phyloP scores from a whole-genome alignment of 2,888 invertebrate species.

The Maniola hyperantus region DNA sequence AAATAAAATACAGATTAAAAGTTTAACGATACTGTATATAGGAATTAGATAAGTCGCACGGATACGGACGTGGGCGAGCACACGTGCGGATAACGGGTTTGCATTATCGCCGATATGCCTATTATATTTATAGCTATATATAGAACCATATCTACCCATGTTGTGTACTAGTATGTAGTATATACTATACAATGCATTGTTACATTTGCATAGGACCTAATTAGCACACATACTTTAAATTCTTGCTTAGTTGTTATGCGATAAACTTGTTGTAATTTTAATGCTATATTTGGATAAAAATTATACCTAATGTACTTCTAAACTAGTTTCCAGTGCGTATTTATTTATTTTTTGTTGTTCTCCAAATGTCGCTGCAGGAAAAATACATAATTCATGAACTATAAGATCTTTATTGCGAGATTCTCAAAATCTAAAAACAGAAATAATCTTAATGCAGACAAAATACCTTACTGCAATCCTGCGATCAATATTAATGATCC shows the following conservation, averaged over 20 bases:
- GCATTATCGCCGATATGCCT: constrained; percentile 59
- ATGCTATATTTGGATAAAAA: neutral
- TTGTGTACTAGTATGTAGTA: neutral
- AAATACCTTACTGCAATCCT: too few species aligned
- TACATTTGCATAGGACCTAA: constrained; percentile 16
- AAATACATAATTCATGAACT: neutral
- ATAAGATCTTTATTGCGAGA: too few species aligned
- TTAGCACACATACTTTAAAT: constrained; percentile 19
- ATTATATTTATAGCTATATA: constrained; percentile 26
- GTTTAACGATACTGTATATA: neutral
- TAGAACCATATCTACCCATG: constrained; percentile 3
- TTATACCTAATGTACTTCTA: neutral
- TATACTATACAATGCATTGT: neutral
- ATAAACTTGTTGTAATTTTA: constrained; percentile 1
- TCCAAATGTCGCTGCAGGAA: neutral
- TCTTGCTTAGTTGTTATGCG: neutral
- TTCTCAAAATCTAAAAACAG: too few species aligned
- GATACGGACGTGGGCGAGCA: constrained; percentile 55
- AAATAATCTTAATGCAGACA: neutral
- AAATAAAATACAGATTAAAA: too few species aligned
- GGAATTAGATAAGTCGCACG: constrained; percentile 33
- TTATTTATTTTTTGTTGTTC: neutral
- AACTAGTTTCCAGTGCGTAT: neutral
- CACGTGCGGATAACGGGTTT: constrained; percentile 68
- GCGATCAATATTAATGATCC: too few species aligned